A percentile compares a stretch with the other conserved stretches of the same genome.
Conservation (phyloP, 2,888 invertebrate species). For the Clistopyga incitator region DNA sequence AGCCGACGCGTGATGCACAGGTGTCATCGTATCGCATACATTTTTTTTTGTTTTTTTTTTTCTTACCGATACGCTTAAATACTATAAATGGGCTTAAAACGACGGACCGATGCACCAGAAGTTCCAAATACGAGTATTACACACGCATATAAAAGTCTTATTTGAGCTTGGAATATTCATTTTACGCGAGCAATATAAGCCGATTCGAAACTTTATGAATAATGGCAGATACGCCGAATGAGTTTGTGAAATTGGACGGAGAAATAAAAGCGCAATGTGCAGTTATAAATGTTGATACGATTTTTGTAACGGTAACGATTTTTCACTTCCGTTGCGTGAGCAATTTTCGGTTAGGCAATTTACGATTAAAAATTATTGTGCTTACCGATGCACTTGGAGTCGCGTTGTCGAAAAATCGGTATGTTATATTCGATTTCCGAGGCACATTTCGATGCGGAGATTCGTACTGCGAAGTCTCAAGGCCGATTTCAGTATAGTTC, state of each 20-base stretch:
- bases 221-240: conserved; percentile 32
- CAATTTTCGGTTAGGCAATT: too few species aligned
- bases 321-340: too few species aligned
- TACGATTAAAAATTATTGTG: too few species aligned
- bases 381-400: too few species aligned
- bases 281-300: not conserved
- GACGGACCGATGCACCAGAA: conserved; percentile 24
- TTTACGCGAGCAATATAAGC: conserved; percentile 38
- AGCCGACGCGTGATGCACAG: conserved; percentile 58
- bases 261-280: conserved; percentile 1
- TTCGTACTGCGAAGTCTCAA: not conserved
- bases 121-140: not conserved
- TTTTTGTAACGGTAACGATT: not conserved
- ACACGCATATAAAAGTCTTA: conserved; percentile 28
- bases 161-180: conserved; percentile 63
- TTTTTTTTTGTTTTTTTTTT: conserved; percentile 10
- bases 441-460: not conserved
- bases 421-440: not conserved
- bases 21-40: conserved; percentile 50
- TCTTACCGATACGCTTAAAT: conserved; percentile 35
- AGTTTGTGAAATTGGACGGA: not conserved
- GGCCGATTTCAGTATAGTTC: conserved; percentile 17
- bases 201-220: conserved; percentile 25
- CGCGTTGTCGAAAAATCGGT: not conserved
- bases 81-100: conserved; percentile 23